Evolutionary conservation across 2,888 invertebrate genomes (phyloP).

Genomic region (Allophyes oxyacanthae): DNA sequence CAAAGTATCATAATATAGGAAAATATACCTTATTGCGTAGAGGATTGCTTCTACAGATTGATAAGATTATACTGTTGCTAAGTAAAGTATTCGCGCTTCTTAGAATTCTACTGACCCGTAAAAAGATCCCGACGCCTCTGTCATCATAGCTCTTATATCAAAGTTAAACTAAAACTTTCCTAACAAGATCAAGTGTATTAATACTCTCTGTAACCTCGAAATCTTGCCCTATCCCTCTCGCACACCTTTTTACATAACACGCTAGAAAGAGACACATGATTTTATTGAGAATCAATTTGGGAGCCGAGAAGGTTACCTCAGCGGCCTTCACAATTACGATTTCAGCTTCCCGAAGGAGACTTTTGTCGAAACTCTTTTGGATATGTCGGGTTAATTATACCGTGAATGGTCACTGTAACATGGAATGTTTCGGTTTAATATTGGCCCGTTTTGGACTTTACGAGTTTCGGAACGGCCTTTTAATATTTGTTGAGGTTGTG

Average conservation of each 20-base stretch:
- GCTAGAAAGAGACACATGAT: slow-evolving; percentile 39
- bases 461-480: slow-evolving; percentile 2
- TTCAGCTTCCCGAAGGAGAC: slow-evolving; percentile 22
- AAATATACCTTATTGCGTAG: too few relatives aligned
- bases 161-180: slow-evolving; percentile 41
- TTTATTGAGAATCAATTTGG: slow-evolving; percentile 58
- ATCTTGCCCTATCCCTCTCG: slow-evolving; percentile 29
- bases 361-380: slow-evolving; percentile 8
- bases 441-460: slow-evolving; percentile 5
- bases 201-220: slow-evolving; percentile 37
- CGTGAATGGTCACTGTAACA: not conserved
- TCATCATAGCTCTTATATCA: slow-evolving; percentile 12
- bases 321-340: slow-evolving; percentile 35
- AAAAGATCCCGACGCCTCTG: not conserved
- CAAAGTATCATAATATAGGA: too few relatives aligned
- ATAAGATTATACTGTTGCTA: too few relatives aligned
- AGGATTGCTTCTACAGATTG: too few relatives aligned
- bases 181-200: slow-evolving; percentile 49
- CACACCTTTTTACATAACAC: slow-evolving; percentile 9
- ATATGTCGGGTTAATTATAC: slow-evolving; percentile 15
- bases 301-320: slow-evolving; percentile 31
- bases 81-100: not conserved
- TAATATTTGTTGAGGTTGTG: slow-evolving; percentile 4
- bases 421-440: slow-evolving; percentile 4
- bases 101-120: not conserved